Base-by-base conservation (phyloP, 2,113 vertebrate species). In the Amphilophus citrinellus region DNA sequence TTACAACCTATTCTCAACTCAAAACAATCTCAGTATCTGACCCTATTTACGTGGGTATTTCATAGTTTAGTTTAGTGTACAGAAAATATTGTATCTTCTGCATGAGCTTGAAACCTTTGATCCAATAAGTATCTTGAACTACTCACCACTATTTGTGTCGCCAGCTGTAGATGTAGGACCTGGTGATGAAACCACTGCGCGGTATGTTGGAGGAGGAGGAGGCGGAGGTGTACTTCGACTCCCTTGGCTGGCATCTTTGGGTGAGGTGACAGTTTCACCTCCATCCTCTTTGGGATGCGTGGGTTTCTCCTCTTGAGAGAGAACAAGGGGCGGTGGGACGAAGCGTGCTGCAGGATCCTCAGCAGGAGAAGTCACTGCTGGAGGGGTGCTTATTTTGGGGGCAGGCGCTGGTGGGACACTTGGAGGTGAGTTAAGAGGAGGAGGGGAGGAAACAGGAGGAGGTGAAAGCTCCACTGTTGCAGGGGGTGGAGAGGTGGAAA, bases 191-290 rank as follows among this genome's bases (percentile, higher is more conserved):
- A 99, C 97, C 92, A 98, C 97, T 1, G 97, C 95, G 80, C 97
- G 96, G 97, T 99, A 99, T 82, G 98, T 98, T 77, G 98, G 98
- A 3, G 98, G 98, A 50, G 98, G 98, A 58, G 97, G 98, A 84
- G 97, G 98, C 17, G 98, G 98, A 4, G 98, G 98, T 13, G 97
- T 97, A 42, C 94, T 97, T 92, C 97, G 96, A 76, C 93, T 96
- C 35, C 93, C 97, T 92, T 93, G 93, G 92, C 94, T 95, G 1
- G 95, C 92, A 80, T 98, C 97, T 95, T 97, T 98, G 92, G 97
- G 97, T 47, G 97, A 98, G 44, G 95, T 91, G 58, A 89, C 85
- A 0, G 95, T 94, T 95, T 98, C 97, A 84, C 71, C 42, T 68
- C 92, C 90, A 39, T 97, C 96, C 53, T 97, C 97, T 95, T 97